Base-by-base conservation (phyloP, 2,888 invertebrate genomes). In the Myopa tessellatipennis region DNA sequence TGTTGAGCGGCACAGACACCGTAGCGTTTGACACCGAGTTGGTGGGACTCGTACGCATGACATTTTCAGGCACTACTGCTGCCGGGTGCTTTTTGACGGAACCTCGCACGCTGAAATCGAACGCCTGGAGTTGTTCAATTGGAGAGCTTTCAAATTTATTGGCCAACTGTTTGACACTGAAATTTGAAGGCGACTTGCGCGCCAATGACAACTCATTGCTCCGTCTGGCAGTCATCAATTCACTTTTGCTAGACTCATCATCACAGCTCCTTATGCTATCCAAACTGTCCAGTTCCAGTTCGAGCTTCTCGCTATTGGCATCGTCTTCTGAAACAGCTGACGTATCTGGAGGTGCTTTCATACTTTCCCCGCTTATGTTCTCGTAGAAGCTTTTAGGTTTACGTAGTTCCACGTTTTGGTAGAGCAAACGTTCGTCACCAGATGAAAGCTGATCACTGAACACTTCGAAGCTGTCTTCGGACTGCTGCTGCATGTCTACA, bases 91-190 rank as follows among this genome's bases (percentile, higher is more conserved):
- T 80, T 70, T 82, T 82, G n/a, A 83, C 80, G 2, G 82, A 81
- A 52, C 77, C 76, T 18, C 87, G 84, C 26, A 84, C 80, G 14
- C 83, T 83, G 65, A 93, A 93, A 52, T 90, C 90, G 80, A 92
- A 92, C 16, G 91, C 90, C 0, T 91, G 89, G 83, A 91, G 90
- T 77, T 91, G 91, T 78, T 92, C 92, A 0, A 92, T 91, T 0
- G 92, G 92, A 78, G 92, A 92, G 38, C 85, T 87, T 84, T 93
- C 93, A 80, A 93, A 93, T 80, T 92, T 90, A 36, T 91, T 92
- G 16, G 93, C 92, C 77, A 93, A 83, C 80, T 93, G 92, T 80
- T 92, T 90, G 0, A 93, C 93, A 81, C 92, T 93, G 69, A 89
- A 89, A 83, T 89, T 85, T 3, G 91, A 88, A 83, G 89, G 87